phyloP scores from a whole-genome alignment of 2,888 invertebrate species.

The Spicauda simplicius region DNA sequence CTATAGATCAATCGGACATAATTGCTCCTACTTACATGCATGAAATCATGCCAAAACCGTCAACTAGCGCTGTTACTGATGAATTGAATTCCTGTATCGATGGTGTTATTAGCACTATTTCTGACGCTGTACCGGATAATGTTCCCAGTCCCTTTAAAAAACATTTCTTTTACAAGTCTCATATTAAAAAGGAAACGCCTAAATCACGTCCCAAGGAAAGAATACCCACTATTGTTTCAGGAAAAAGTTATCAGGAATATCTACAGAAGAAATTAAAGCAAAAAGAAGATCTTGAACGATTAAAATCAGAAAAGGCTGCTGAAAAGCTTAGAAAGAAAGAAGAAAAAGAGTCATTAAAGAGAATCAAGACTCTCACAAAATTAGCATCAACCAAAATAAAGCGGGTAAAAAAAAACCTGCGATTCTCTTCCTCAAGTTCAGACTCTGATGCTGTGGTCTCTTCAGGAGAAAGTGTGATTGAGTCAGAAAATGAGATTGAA shows the following conservation, averaged over 20 bases:
- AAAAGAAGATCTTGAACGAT: slow-evolving; percentile 40
- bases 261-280: neutral
- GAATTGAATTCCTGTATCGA: slow-evolving; percentile 36
- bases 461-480: slow-evolving; percentile 36
- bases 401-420: slow-evolving; percentile 30
- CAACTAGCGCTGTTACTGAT: slow-evolving; percentile 21
- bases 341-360: slow-evolving; percentile 35
- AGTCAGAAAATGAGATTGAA: slow-evolving; percentile 38
- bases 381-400: no score
- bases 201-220: neutral
- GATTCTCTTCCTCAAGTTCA: slow-evolving; percentile 33
- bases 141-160: slow-evolving; percentile 40
- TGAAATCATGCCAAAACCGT: no score
- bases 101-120: no score
- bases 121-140: slow-evolving; percentile 40
- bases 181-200: neutral
- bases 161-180: slow-evolving; percentile 15
- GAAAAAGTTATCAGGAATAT: neutral
- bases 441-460: slow-evolving; percentile 30
- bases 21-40: no score
- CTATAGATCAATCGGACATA: no score
- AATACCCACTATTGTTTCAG: slow-evolving; percentile 4
- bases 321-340: slow-evolving; percentile 5
- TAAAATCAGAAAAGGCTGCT: slow-evolving; percentile 39
- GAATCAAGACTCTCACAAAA: slow-evolving; percentile 33